phyloP scores from a whole-genome alignment of 1,140 invertebrate genomes.

The Adelges cooleyi region DNA sequence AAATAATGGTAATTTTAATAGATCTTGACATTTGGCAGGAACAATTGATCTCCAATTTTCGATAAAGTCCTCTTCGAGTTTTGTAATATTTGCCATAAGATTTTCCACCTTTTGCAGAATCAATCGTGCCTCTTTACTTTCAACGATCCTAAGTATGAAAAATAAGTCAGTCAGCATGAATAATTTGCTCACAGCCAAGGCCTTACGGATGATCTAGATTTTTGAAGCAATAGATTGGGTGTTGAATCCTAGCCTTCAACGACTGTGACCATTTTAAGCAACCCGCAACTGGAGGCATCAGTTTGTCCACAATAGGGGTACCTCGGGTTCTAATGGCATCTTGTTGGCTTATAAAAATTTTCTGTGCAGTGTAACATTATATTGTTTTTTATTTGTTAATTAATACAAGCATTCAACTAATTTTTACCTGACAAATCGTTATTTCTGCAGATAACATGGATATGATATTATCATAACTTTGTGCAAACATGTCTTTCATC shows the following conservation, averaged over 20 bases:
- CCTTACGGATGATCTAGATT: conserved; percentile 63
- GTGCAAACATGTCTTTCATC: conserved; percentile 74
- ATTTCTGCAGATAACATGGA: conserved; percentile 68
- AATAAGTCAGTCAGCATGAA: too few relatives aligned
- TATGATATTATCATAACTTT: conserved; percentile 67
- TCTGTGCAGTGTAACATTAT: conserved; percentile 37
- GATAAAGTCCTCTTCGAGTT: conserved; percentile 52
- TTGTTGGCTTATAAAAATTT: conserved; percentile 50
- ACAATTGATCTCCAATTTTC: conserved; percentile 52
- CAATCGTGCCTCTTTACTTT: conserved; percentile 36
- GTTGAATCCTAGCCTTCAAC: conserved; percentile 58
- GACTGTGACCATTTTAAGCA: conserved; percentile 68
- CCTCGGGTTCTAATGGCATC: conserved; percentile 49
- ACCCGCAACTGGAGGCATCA: conserved; percentile 74
- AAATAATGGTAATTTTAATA: conserved; percentile 54
- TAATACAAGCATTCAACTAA: not conserved
- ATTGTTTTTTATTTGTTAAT: conserved; percentile 7
- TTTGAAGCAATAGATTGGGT: conserved; percentile 58
- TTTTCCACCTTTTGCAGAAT: conserved; percentile 50
- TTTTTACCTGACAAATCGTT: conserved; percentile 42
- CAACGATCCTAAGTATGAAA: conserved; percentile 36
- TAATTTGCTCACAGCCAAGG: too few relatives aligned
- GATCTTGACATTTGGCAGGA: conserved; percentile 48
- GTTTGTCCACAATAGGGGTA: conserved; percentile 55
- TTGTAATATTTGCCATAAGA: conserved; percentile 50